Conservation (phyloP, 2,113 vertebrate genomes). For the Notarius quadriscutis region DNA sequence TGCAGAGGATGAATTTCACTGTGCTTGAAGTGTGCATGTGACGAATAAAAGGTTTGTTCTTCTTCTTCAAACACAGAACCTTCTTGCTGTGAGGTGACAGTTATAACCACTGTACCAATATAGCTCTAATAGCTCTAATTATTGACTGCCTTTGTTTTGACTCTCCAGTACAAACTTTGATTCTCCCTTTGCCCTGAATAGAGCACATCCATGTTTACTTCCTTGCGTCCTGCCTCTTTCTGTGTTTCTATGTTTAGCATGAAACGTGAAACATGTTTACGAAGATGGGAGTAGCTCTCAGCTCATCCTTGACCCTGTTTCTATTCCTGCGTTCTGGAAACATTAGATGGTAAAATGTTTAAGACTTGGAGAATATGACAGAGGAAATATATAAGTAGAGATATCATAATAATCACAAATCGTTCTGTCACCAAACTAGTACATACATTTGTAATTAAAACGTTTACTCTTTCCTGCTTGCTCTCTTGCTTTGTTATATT, state of each 20-base stretch:
- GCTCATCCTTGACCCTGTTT: neutral
- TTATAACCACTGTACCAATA: neutral
- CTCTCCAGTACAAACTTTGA: neutral
- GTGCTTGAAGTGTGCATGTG: too few species aligned
- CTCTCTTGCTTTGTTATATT: neutral
- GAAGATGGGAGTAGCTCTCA: neutral
- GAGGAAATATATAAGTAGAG: conserved; percentile 5
- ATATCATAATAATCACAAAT: conserved; percentile 6
- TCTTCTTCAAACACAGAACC: too few species aligned
- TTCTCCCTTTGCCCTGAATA: neutral
- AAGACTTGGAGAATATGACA: neutral
- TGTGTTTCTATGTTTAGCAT: conserved; percentile 23
- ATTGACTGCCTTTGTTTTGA: neutral
- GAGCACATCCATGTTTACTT: neutral
- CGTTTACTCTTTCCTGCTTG: neutral
- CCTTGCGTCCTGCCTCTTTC: neutral
- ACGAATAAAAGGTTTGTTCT: too few species aligned
- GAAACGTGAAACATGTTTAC: conserved; percentile 11
- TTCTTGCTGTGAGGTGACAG: too few species aligned
- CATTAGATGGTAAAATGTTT: neutral
- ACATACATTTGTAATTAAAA: neutral
- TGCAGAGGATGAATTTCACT: too few species aligned
- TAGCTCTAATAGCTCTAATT: neutral
- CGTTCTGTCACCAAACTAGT: neutral
- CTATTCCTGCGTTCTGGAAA: neutral